Base-by-base conservation (phyloP, 2,888 invertebrate genomes). In the Sphinx pinastri region DNA sequence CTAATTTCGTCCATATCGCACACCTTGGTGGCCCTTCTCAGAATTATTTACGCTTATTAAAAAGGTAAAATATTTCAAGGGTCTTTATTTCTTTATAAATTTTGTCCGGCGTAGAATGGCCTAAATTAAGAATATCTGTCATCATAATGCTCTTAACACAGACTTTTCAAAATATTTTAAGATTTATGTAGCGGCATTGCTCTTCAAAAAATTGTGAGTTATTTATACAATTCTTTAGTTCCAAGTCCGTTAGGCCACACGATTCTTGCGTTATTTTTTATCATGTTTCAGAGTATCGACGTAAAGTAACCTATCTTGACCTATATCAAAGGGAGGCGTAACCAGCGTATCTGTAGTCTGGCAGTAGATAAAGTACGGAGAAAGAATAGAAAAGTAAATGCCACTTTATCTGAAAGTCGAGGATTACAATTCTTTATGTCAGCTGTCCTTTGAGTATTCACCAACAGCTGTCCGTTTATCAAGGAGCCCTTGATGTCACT, bases 391-490 rank as follows among this genome's bases (percentile, higher is more conserved):
- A 25, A 38, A 58, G 63, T 49, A 19, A 63, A 63, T 63, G 19
- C 19, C 47, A 6, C 13, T 25, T 63, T 49, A 63, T 63, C 49
- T 19, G 13, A 16, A 19, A 49, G 7, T 49, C 63, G 49, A 13
- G 19, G 63, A 47, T 19, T 49, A 63, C 12, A 63, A 49, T 63
- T 63, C 47, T 47, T 63, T 19, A 55, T 63, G 54, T 67, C 54
- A 67, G 51, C 54, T 67, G 45, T 38, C 12, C n/a, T n/a, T n/a
- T n/a, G n/a, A n/a, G n/a, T n/a, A n/a, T n/a, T n/a, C n/a, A n/a
- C n/a, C n/a, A n/a, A n/a, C 54, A 67, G 51, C 54, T 67, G 45
- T 38, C 12, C n/a, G 31, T 54, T 55, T 67, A 67, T 67, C 67
- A 67, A 31, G 52, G 52, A 52, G 0, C 52, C 19, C 38, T 19